Conservation (phyloP, 2,113 vertebrate species). For the Talpa occidentalis region DNA sequence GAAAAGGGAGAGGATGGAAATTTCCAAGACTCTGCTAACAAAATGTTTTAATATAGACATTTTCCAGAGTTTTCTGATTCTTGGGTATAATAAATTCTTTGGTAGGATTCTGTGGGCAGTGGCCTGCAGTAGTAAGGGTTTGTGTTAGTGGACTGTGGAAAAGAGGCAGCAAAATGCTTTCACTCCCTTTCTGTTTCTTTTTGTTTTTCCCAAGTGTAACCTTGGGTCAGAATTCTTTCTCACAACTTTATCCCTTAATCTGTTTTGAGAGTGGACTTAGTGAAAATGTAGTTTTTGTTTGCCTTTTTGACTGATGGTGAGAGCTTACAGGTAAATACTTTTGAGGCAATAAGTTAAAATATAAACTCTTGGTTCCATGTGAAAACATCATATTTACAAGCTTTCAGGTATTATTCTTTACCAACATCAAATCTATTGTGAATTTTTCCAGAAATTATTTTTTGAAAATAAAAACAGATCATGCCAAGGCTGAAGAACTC, state of each 20-base stretch:
- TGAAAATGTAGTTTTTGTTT: slow-evolving; percentile 5
- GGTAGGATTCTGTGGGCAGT: slow-evolving; percentile 54
- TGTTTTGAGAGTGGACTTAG: not conserved
- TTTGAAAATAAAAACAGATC: slow-evolving; percentile 47
- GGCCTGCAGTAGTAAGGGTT: not conserved
- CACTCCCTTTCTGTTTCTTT: not conserved
- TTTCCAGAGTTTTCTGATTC: slow-evolving; percentile 48
- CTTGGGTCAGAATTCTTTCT: slow-evolving; percentile 23
- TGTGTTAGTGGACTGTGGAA: slow-evolving; percentile 15
- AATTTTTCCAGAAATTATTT: not conserved
- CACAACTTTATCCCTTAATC: not conserved
- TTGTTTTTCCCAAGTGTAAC: slow-evolving; percentile 44
- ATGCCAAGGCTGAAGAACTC: slow-evolving; percentile 32
- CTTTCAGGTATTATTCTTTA: not conserved
- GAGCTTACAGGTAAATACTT: not conserved
- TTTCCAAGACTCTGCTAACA: slow-evolving; percentile 43
- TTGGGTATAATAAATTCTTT: slow-evolving; percentile 27
- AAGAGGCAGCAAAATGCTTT: slow-evolving; percentile 23
- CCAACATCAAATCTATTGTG: not conserved
- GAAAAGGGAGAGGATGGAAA: slow-evolving; percentile 44
- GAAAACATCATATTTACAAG: not conserved
- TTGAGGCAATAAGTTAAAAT: slow-evolving; percentile 16
- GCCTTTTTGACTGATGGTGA: not conserved
- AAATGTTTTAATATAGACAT: slow-evolving; percentile 24
- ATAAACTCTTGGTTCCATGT: not conserved